Percentiles rank a stretch among this genome's conserved stretches.
Conservation (phyloP, 2,888 invertebrate species). For the Caenorhabditis zanzibari region DNA sequence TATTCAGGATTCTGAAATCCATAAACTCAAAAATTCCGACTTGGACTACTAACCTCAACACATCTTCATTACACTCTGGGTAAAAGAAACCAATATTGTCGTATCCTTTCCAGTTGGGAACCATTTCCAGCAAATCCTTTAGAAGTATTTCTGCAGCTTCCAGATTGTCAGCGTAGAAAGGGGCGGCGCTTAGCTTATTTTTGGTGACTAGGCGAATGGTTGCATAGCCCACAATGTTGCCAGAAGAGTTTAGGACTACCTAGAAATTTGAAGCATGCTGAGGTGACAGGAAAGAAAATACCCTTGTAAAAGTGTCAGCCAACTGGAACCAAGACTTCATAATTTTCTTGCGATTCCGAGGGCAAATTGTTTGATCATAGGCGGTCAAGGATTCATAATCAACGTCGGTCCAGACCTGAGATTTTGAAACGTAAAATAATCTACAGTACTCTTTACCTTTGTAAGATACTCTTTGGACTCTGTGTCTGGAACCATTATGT, state of each 20-base stretch:
- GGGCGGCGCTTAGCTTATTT: slow-evolving; percentile 56
- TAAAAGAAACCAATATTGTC: slow-evolving; percentile 52
- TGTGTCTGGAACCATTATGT: slow-evolving; percentile 52
- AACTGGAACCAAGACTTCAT: slow-evolving; percentile 57
- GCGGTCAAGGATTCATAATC: slow-evolving; percentile 52
- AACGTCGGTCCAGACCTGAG: slow-evolving; percentile 55
- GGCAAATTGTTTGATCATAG: slow-evolving; percentile 65
- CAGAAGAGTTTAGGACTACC: slow-evolving; percentile 52
- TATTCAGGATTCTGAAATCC: slow-evolving; percentile 36
- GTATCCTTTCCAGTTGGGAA: slow-evolving; percentile 49
- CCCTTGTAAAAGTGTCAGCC: slow-evolving; percentile 60
- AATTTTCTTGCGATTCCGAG: slow-evolving; percentile 53
- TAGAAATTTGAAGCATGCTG: slow-evolving; percentile 13
- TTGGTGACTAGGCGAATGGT: slow-evolving; percentile 57
- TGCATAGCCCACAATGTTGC: slow-evolving; percentile 61
- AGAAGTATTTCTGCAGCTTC: slow-evolving; percentile 58
- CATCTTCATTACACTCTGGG: slow-evolving; percentile 54
- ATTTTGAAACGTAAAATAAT: neutral
- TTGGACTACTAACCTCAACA: slow-evolving; percentile 34
- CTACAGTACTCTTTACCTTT: slow-evolving; percentile 17
- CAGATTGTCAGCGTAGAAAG: slow-evolving; percentile 64
- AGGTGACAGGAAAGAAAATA: too few species aligned
- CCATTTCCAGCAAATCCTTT: slow-evolving; percentile 38
- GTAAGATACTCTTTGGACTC: slow-evolving; percentile 36
- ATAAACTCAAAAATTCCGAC: too few species aligned